These are phyloP conservation scores for Oedothorax gibbosus DNA, from an alignment of 1,140 invertebrate genomes.

Conservation along the genomic window DNA sequence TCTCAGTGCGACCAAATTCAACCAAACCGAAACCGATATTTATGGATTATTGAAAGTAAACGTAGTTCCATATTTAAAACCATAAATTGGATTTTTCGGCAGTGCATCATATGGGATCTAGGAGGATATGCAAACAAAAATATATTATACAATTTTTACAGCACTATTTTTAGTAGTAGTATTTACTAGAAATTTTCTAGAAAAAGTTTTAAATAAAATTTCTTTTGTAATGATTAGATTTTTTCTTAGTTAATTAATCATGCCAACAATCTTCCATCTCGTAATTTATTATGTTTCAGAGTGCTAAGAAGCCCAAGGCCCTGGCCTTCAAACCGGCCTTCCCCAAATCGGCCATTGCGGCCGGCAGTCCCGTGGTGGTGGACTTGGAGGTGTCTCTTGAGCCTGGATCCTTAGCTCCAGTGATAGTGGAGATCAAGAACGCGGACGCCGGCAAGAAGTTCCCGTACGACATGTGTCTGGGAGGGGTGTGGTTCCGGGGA, in stretches of 20 bases:
- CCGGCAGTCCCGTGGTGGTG: constrained; percentile 46
- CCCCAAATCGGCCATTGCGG: constrained; percentile 24
- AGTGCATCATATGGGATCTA: too few relatives aligned
- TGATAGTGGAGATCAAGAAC: constrained; percentile 49
- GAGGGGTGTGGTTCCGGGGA: constrained; percentile 61
- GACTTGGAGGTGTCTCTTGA: constrained; percentile 61
- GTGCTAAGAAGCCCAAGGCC: constrained; percentile 53
- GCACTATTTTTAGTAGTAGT: too few relatives aligned
- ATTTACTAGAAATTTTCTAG: too few relatives aligned
- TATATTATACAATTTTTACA: too few relatives aligned
- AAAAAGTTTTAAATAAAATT: too few relatives aligned
- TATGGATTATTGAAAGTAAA: too few relatives aligned
- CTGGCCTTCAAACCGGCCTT: constrained; percentile 50
- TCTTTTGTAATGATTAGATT: too few relatives aligned
- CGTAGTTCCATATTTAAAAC: too few relatives aligned
- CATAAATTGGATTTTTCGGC: background rate
- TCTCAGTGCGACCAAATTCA: too few relatives aligned
- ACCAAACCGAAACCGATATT: too few relatives aligned
- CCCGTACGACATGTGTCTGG: constrained; percentile 61
- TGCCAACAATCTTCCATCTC: too few relatives aligned
- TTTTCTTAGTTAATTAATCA: background rate
- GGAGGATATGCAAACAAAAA: too few relatives aligned
- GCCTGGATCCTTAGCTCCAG: constrained; percentile 46
- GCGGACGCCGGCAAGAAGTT: constrained; percentile 48
- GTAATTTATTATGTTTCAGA: constrained; percentile 23